Base-by-base conservation (phyloP, 2,888 invertebrate genomes). In the Acleris sparsana region DNA sequence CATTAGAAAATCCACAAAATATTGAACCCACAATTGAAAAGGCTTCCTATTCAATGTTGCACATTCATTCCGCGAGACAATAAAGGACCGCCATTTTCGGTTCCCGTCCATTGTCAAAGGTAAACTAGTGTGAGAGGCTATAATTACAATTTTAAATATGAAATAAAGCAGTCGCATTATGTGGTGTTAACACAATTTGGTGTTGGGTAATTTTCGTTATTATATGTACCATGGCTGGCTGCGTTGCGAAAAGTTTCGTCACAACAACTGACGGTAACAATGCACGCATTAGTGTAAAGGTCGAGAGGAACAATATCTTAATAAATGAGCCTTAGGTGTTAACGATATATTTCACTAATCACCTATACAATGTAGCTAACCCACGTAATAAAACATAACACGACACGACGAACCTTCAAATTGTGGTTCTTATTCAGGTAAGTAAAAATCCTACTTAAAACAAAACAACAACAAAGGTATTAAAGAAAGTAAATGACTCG, bases 41-140 rank as follows among this genome's bases (percentile, higher is more conserved):
- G 74, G 80, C 80, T 79, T 76, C 75, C 75, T 74, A 79, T 79
- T 77, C 73, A 77, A 82, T 85, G 83, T 84, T 81, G 81, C 80
- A 74, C 82, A 83, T 83, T 85, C 80, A 85, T 85, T 83, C 84
- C 69, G 81, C 76, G 83, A 89, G 82, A 89, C 89, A 91, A 90
- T 88, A 87, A 82, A 75, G 71, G 72, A 65, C 77, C 80, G 79
- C 80, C 72, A 64, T 78, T 84, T 80, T 83, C 79, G 75, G 85
- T 90, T 90, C 88, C 86, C 88, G 85, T 79, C 87, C 83, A 90
- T 89, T 89, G 89, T 89, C 85, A 85, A 82, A 84, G 79, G 82
- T 82, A 84, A 85, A 86, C 79, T 76, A 79, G 79, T 84, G 82
- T 84, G 84, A 84, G 85, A 86, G 84, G 84, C 79, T 78, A 80